Percentiles rank a stretch among this genome's conserved stretches.
These are phyloP conservation scores for Tinea semifulvella DNA, from an alignment of 2,888 invertebrate genomes.

Conservation along the genomic window DNA sequence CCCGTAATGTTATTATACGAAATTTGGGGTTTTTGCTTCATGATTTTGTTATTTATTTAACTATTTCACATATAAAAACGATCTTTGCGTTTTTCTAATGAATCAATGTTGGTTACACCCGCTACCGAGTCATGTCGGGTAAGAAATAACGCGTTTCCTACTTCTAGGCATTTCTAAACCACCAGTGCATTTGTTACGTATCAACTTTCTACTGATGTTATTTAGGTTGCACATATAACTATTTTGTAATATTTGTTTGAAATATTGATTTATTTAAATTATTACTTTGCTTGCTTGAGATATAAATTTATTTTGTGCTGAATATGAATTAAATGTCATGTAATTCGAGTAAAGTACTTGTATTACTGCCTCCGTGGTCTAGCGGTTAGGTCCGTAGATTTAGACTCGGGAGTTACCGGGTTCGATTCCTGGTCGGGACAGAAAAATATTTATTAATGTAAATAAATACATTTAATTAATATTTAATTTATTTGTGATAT, in stretches of 20 bases:
- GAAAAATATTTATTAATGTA: too few relatives aligned
- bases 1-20: conserved; percentile 69
- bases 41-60: conserved; percentile 24
- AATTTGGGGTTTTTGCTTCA: conserved; percentile 46
- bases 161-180: background rate
- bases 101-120: background rate
- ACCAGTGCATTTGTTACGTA: background rate
- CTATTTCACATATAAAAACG: background rate
- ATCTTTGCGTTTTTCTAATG: background rate
- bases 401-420: too few relatives aligned
- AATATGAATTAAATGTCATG: too few relatives aligned
- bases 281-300: too few relatives aligned
- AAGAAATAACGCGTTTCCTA: background rate
- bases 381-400: too few relatives aligned
- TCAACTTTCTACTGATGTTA: background rate
- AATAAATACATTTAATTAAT: too few relatives aligned
- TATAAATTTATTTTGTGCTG: too few relatives aligned
- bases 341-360: too few relatives aligned
- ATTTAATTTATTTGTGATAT: too few relatives aligned
- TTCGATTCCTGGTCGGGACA: too few relatives aligned
- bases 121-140: background rate
- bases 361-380: too few relatives aligned
- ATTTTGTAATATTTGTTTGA: background rate
- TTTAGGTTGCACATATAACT: background rate
- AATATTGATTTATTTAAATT: too few relatives aligned